These are phyloP conservation scores for Bombus superbus DNA, from an alignment of 1,140 invertebrate species.

Conservation along the genomic window DNA sequence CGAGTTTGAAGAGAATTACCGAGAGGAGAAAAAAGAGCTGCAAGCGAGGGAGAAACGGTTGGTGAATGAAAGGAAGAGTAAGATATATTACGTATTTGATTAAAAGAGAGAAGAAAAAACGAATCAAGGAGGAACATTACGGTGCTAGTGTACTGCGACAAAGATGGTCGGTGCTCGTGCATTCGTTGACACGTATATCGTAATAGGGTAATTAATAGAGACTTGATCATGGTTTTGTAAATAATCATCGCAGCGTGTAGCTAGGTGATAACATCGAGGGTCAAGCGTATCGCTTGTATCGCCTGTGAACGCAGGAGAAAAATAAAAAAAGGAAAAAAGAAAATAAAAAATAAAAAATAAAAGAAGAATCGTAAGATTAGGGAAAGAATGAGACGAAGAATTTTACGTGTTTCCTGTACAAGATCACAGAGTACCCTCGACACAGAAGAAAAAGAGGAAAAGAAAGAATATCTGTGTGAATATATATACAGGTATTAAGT, in stretches of 20 bases:
- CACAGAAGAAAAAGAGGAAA: neutral
- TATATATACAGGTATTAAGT: slow-evolving; percentile 75
- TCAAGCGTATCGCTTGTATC: slow-evolving; percentile 29
- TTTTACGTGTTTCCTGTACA: slow-evolving; percentile 48
- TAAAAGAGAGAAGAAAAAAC: neutral
- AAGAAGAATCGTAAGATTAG: neutral
- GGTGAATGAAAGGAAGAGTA: neutral
- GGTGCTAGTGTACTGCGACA: slow-evolving; percentile 59
- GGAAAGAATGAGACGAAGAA: neutral
- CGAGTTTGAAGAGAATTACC: slow-evolving; percentile 55
- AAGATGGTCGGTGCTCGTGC: slow-evolving; percentile 74
- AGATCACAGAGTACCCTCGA: slow-evolving; percentile 49
- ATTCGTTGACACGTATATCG: slow-evolving; percentile 75
- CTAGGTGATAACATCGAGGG: slow-evolving; percentile 18
- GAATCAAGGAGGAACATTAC: slow-evolving; percentile 11
- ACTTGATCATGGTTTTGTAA: slow-evolving; percentile 74
- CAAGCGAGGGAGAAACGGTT: slow-evolving; percentile 47
- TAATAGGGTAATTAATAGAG: slow-evolving; percentile 68
- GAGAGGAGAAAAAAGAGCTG: neutral
- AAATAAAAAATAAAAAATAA: slow-evolving; percentile 12
- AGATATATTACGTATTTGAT: neutral
- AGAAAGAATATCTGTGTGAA: slow-evolving; percentile 76
- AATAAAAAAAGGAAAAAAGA: slow-evolving; percentile 12
- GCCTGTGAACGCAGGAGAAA: neutral
- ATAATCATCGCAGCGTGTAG: slow-evolving; percentile 68